Base-by-base conservation (phyloP, 2,888 invertebrate species). In the Netelia virgata region DNA sequence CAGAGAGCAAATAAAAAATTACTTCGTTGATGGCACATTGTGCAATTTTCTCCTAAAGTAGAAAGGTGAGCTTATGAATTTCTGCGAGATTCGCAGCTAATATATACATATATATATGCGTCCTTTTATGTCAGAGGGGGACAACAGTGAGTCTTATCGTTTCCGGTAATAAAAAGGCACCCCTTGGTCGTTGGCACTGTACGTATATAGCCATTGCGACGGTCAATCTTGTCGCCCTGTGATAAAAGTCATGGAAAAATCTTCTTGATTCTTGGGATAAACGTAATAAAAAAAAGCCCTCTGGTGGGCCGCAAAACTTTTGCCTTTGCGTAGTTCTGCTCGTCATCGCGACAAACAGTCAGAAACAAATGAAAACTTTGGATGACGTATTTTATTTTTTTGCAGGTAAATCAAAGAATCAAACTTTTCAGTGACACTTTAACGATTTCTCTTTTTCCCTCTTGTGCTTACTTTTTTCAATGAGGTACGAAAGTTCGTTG, bases 141-240 rank as follows among this genome's bases (percentile, higher is more conserved):
- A 53, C 55, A 74, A 53, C 41, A 28, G 14, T 11, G 59, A 68
- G 18, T 23, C 57, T 53, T 72, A 63, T 72, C 18, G 59, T 47
- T 74, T 74, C 23, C 59, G 73, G 74, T 68, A 59, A 66, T 73
- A 73, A 72, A 66, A 68, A 55, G 43, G 0, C 63, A 72, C 43
- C 57, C 68, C 47, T 74, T 74, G 43, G 20, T 43, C 16, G n/a
- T 53, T 63, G 14, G 14, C 41, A 28, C 47, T 47, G 55, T 43
- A 23, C 6, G 28, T 55, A 16, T 18, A 18, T 53, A 28, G 16
- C 16, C 18, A 8, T 11, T 18, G 14, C 28, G 47, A 66, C 63
- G 55, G 6, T 72, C 43, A 66, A 73, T 73, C 59, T 59, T 57
- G 20, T 10, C 10, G 36, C 18, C 9, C 66, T 47, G 57, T 47